phyloP scores from a whole-genome alignment of 2,888 invertebrate genomes.

The Pristionchus mayeri region DNA sequence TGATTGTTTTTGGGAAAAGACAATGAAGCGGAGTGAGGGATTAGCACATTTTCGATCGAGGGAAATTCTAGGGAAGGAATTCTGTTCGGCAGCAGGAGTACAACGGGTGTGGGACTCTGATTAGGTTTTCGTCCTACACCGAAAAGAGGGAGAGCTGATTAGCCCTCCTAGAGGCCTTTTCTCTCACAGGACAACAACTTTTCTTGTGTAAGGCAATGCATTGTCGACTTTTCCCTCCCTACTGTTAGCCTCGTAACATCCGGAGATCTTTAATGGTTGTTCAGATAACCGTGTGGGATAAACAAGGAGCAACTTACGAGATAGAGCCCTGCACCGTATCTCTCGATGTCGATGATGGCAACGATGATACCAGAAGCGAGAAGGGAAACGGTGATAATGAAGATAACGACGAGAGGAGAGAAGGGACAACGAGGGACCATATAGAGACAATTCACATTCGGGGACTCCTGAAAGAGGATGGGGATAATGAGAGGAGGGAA shows the following conservation, averaged over 20 bases:
- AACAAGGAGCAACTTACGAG: slow-evolving; percentile 57
- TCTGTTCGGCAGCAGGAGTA: neutral
- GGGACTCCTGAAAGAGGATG: slow-evolving; percentile 45
- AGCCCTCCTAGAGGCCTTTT: too few relatives aligned
- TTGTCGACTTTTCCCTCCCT: too few relatives aligned
- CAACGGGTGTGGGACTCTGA: too few relatives aligned
- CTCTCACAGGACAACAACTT: too few relatives aligned
- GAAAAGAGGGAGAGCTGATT: too few relatives aligned
- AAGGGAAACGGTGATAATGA: slow-evolving; percentile 65
- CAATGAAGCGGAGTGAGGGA: slow-evolving; percentile 5
- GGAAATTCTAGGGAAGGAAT: neutral
- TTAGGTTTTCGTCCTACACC: too few relatives aligned
- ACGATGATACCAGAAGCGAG: slow-evolving; percentile 67
- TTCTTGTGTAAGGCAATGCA: too few relatives aligned
- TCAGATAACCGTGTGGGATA: too few relatives aligned
- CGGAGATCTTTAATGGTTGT: too few relatives aligned
- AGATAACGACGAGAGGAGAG: slow-evolving; percentile 64
- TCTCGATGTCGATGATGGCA: slow-evolving; percentile 70
- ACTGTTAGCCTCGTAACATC: too few relatives aligned
- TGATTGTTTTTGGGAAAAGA: neutral
- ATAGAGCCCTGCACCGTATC: slow-evolving; percentile 70
- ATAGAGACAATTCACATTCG: slow-evolving; percentile 6
- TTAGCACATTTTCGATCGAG: neutral
- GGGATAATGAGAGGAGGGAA: slow-evolving; percentile 46
- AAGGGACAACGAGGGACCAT: slow-evolving; percentile 38